These are phyloP conservation scores for Lophochroa leadbeateri DNA, from an alignment of 2,113 vertebrate species.

Conservation along the genomic window DNA sequence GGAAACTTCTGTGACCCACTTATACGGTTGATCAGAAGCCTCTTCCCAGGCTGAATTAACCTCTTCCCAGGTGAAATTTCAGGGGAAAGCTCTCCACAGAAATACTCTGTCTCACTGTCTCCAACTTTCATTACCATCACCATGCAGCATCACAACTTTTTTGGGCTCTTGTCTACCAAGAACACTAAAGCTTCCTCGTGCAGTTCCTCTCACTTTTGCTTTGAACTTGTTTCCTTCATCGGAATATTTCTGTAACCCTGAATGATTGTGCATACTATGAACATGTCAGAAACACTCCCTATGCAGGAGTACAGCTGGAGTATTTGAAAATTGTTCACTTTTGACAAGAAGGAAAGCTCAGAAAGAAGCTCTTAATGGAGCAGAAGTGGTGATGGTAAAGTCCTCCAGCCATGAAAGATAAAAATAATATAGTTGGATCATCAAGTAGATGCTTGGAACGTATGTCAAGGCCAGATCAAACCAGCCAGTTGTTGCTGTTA, in stretches of 20 bases:
- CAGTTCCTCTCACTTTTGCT: background rate
- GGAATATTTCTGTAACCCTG: background rate
- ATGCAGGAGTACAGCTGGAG: background rate
- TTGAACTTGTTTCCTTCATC: background rate
- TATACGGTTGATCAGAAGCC: background rate
- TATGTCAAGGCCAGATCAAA: slow-evolving; percentile 43
- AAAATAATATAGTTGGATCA: background rate
- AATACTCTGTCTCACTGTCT: background rate
- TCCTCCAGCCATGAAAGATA: background rate
- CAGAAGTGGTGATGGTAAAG: background rate
- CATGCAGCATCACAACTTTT: background rate
- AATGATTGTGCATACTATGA: background rate
- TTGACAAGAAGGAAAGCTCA: background rate
- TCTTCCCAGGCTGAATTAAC: background rate
- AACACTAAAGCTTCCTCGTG: background rate
- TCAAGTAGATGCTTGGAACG: slow-evolving; percentile 15
- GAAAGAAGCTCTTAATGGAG: background rate
- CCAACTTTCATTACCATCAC: background rate
- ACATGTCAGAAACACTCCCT: background rate
- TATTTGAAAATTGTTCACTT: background rate
- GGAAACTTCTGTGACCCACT: background rate
- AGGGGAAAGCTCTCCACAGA: background rate
- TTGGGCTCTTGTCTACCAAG: background rate
- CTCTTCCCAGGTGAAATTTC: background rate
- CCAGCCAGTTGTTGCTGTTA: slow-evolving; percentile 51